phyloP scores from a whole-genome alignment of 2,888 invertebrate genomes.

The Sphinx pinastri region DNA sequence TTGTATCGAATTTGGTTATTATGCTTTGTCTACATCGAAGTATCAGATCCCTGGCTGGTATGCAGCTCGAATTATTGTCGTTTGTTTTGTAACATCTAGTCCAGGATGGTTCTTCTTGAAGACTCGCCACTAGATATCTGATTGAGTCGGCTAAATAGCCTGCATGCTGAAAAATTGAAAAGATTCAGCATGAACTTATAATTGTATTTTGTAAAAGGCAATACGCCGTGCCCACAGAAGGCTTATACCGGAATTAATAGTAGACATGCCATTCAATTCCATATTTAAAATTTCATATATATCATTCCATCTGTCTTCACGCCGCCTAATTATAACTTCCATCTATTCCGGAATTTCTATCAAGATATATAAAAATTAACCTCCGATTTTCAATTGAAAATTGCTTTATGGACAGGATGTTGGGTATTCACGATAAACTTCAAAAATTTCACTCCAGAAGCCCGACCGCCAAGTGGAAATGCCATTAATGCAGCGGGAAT shows the following conservation, averaged over 20 bases:
- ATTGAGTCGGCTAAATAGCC: constrained; percentile 57
- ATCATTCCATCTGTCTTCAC: neutral
- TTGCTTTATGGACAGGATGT: constrained; percentile 24
- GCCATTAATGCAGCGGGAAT: neutral
- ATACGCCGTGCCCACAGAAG: too few relatives aligned
- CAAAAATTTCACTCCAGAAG: neutral
- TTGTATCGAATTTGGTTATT: constrained; percentile 44
- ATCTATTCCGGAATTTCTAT: neutral
- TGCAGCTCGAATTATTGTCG: constrained; percentile 41
- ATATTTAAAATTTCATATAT: neutral
- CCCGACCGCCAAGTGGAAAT: neutral
- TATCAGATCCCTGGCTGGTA: constrained; percentile 49
- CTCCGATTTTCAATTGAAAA: neutral
- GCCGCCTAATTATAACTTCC: neutral
- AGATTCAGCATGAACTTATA: neutral
- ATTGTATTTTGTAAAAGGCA: too few relatives aligned
- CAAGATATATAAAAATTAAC: neutral
- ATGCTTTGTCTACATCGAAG: constrained; percentile 44
- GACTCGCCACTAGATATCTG: constrained; percentile 49
- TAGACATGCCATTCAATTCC: neutral
- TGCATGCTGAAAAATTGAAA: constrained; percentile 48
- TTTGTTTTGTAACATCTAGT: constrained; percentile 43
- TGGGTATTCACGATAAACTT: neutral
- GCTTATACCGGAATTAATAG: neutral
- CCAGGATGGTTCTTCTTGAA: constrained; percentile 54